Percentiles rank a stretch among this genome's conserved stretches.
These are phyloP conservation scores for Dicranocentrus wangi DNA, from an alignment of 2,888 invertebrate species.

Conservation along the genomic window DNA sequence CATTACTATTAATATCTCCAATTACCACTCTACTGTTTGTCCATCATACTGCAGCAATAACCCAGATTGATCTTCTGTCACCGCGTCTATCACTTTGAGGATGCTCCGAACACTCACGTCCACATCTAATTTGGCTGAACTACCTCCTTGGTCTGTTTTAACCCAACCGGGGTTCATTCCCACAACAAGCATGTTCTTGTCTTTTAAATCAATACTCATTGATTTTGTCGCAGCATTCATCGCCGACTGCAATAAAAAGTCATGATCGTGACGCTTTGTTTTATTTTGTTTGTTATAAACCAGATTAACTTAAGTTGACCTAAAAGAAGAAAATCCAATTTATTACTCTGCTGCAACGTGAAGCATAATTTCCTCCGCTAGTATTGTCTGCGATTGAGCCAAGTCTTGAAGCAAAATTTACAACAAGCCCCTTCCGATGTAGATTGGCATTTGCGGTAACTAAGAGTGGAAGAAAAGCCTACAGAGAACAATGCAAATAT, in stretches of 20 bases:
- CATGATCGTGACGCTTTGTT: neutral
- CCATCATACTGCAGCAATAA: conserved; percentile 87
- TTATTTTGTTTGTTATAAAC: no score
- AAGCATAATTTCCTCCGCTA: conserved; percentile 87
- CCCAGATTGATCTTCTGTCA: conserved; percentile 83
- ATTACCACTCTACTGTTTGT: conserved; percentile 82
- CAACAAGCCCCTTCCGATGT: conserved; percentile 75
- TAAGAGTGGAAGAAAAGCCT: conserved; percentile 57
- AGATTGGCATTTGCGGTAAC: conserved; percentile 18
- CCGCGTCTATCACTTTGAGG: conserved; percentile 79
- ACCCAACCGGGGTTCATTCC: conserved; percentile 94
- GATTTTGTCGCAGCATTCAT: conserved; percentile 90
- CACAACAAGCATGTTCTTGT: conserved; percentile 83
- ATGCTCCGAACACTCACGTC: conserved; percentile 81
- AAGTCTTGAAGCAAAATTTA: conserved; percentile 87
- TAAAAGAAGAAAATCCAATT: no score
- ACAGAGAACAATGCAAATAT: conserved; percentile 1
- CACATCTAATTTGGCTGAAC: conserved; percentile 83
- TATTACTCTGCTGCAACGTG: conserved; percentile 84
- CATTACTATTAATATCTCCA: no score
- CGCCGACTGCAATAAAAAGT: conserved; percentile 80
- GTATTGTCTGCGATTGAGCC: conserved; percentile 86
- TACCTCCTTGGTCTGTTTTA: conserved; percentile 90
- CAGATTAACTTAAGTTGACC: no score
- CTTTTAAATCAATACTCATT: conserved; percentile 86